Percentiles rank a stretch among this genome's conserved stretches.
Evolutionary conservation across 2,888 invertebrate species (phyloP).

Genomic region (Apomyelois bistriatella): DNA sequence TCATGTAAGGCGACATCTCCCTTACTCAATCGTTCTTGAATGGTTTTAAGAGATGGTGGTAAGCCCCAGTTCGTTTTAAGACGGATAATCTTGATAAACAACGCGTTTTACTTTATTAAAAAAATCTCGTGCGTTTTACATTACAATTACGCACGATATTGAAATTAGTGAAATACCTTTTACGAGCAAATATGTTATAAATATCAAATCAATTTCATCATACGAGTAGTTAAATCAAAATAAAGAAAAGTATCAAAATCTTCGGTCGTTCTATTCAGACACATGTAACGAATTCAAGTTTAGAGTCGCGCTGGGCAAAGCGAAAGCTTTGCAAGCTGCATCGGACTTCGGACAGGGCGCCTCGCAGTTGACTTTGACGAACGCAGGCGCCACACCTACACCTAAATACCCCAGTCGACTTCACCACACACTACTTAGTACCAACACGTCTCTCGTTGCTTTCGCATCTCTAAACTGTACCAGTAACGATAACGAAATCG

Average conservation of each 20-base stretch:
- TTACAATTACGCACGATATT: too few relatives aligned
- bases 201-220: too few relatives aligned
- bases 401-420: background rate
- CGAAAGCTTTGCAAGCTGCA: constrained; percentile 39
- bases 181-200: too few relatives aligned
- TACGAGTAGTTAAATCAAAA: too few relatives aligned
- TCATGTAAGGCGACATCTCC: too few relatives aligned
- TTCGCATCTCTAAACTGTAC: background rate
- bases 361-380: constrained; percentile 9
- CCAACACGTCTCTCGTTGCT: background rate
- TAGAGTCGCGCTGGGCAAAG: constrained; percentile 56
- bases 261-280: constrained; percentile 36
- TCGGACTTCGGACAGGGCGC: constrained; percentile 32
- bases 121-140: too few relatives aligned
- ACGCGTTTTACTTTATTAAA: too few relatives aligned
- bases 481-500: background rate
- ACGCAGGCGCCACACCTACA: constrained; percentile 3
- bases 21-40: too few relatives aligned
- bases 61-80: too few relatives aligned
- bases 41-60: too few relatives aligned
- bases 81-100: too few relatives aligned
- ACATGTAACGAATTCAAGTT: constrained; percentile 73
- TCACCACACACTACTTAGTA: background rate
- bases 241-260: background rate
- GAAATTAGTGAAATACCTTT: too few relatives aligned